Evolutionary conservation across 2,113 vertebrate species (phyloP).

Genomic region (Cyprinodon tularosa): DNA sequence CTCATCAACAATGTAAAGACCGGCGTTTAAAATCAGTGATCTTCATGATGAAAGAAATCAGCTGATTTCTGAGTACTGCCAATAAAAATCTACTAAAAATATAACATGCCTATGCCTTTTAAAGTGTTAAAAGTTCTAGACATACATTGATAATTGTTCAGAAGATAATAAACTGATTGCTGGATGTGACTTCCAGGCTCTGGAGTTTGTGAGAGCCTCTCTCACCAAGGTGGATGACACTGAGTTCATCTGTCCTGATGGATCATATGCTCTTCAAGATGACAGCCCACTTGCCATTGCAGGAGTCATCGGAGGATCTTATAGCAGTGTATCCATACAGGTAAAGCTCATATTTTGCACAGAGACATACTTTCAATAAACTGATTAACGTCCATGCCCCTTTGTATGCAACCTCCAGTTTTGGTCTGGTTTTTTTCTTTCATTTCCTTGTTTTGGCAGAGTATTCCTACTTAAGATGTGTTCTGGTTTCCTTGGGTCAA

Average conservation of each 20-base stretch:
- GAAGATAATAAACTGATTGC: background rate
- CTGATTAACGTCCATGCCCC: background rate
- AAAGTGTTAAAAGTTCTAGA: background rate
- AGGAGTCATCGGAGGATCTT: conserved; percentile 95
- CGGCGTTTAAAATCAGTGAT: no score
- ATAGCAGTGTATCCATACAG: conserved; percentile 99
- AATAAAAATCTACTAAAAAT: no score
- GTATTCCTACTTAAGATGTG: background rate
- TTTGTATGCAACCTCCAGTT: background rate
- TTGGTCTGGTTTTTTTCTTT: background rate
- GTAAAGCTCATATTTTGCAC: conserved; percentile 71
- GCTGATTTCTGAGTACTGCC: no score
- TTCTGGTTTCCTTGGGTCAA: background rate
- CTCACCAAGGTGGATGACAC: conserved; percentile 98
- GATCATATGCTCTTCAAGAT: conserved; percentile 94
- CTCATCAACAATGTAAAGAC: no score
- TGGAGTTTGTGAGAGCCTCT: conserved; percentile 97
- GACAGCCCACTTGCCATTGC: conserved; percentile 93
- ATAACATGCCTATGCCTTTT: no score
- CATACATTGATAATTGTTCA: background rate
- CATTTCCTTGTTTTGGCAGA: no score
- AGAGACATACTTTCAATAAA: background rate
- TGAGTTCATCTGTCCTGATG: conserved; percentile 98
- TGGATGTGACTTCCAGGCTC: conserved; percentile 71
- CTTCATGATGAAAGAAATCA: no score